Conservation (phyloP, 2,113 vertebrate species). For the Gymnocephalus cernua region DNA sequence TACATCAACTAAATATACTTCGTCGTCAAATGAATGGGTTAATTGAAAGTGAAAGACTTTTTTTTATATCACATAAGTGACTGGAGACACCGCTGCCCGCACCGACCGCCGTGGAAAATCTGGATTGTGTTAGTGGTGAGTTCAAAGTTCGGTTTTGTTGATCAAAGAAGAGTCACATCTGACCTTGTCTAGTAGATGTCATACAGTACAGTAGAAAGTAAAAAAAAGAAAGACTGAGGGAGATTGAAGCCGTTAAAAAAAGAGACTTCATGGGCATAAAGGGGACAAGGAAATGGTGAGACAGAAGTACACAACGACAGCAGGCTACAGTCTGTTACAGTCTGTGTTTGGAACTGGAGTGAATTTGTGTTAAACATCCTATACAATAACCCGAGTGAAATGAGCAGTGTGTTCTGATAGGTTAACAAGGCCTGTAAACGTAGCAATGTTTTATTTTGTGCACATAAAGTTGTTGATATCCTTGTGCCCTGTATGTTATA, state of each 20-base stretch:
- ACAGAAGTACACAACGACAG: neutral
- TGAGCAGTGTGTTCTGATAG: neutral
- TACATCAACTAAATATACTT: constrained; percentile 58
- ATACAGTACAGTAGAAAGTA: constrained; percentile 4
- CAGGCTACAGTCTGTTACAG: neutral
- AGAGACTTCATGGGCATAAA: neutral
- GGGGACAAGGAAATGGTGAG: neutral
- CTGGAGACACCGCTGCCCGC: constrained; percentile 21
- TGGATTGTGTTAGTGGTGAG: constrained; percentile 59
- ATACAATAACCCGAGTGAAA: neutral
- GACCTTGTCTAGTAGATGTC: constrained; percentile 29
- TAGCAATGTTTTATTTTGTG: neutral
- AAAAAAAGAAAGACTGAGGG: neutral
- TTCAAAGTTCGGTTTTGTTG: constrained; percentile 27
- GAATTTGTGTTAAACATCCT: constrained; percentile 7
- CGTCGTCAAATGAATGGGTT: constrained; percentile 44
- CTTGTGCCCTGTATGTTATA: neutral
- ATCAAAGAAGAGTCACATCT: constrained; percentile 50
- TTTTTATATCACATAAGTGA: constrained; percentile 35
- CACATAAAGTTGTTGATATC: neutral
- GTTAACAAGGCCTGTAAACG: neutral
- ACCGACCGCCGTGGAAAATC: constrained; percentile 50
- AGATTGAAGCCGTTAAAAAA: neutral
- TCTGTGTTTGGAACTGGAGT: neutral
- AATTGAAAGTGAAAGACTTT: constrained; percentile 53